Percentiles rank a stretch among this genome's conserved stretches.
These are phyloP conservation scores for Pardalotus punctatus DNA, from an alignment of 2,113 vertebrate species.

Conservation along the genomic window DNA sequence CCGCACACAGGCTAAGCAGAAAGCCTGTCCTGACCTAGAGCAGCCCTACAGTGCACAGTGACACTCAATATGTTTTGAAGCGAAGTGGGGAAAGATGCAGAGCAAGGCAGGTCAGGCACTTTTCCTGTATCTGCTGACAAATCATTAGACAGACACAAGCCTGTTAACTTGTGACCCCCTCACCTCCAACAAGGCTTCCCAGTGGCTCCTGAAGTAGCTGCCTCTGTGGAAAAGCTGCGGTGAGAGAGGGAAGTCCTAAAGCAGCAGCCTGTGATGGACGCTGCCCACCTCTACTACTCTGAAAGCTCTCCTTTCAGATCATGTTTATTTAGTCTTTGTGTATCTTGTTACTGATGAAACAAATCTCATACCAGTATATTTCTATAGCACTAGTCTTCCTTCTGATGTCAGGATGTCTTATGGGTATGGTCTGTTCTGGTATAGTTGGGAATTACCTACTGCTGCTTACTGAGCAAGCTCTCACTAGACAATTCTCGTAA, in stretches of 20 bases:
- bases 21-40: background rate
- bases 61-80: background rate
- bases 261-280: background rate
- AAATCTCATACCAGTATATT: background rate
- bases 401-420: background rate
- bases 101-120: background rate
- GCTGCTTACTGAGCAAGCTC: background rate
- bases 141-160: background rate
- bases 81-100: accelerated
- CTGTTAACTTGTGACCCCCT: background rate
- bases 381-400: background rate
- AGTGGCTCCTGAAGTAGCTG: background rate
- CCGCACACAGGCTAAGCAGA: background rate
- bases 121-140: background rate
- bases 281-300: background rate
- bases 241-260: background rate
- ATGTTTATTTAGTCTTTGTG: background rate
- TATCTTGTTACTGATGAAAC: background rate
- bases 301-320: background rate
- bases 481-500: background rate
- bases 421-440: background rate
- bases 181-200: background rate
- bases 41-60: background rate
- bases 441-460: background rate
- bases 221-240: background rate